phyloP scores from a whole-genome alignment of 1,140 invertebrate species.

The Polyergus mexicanus region DNA sequence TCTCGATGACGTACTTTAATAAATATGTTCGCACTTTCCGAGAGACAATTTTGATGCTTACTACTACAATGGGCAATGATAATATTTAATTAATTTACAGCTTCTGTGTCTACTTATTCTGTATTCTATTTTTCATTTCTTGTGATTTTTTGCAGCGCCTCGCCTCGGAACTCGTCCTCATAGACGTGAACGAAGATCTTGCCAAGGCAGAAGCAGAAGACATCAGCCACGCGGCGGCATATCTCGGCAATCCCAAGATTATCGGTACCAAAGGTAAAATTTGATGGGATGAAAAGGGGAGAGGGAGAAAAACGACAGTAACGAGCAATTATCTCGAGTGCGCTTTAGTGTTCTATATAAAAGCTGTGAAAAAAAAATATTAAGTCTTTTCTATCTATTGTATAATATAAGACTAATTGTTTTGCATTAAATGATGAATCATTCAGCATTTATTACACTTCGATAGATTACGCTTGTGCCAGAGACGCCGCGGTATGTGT shows the following conservation, averaged over 20 bases:
- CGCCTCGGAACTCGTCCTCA: slow-evolving; percentile 87
- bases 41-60: slow-evolving; percentile 20
- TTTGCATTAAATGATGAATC: slow-evolving; percentile 38
- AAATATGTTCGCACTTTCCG: slow-evolving; percentile 70
- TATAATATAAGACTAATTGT: background rate
- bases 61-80: slow-evolving; percentile 11
- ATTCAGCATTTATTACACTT: slow-evolving; percentile 42
- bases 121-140: slow-evolving; percentile 10
- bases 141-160: slow-evolving; percentile 84
- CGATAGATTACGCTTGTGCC: slow-evolving; percentile 87
- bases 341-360: no score
- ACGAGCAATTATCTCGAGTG: slow-evolving; percentile 54
- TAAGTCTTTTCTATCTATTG: background rate
- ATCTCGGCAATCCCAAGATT: slow-evolving; percentile 82
- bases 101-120: slow-evolving; percentile 8
- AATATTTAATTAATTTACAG: slow-evolving; percentile 65
- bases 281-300: background rate
- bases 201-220: slow-evolving; percentile 89
- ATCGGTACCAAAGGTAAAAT: slow-evolving; percentile 80
- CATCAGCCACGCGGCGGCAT: slow-evolving; percentile 88
- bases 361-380: slow-evolving; percentile 21
- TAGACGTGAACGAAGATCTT: slow-evolving; percentile 87
- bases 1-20: background rate
- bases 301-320: slow-evolving; percentile 30
- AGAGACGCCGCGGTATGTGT: slow-evolving; percentile 88